Evolutionary conservation across 2,113 vertebrate species (phyloP).

Genomic region (Barnardius zonarius): DNA sequence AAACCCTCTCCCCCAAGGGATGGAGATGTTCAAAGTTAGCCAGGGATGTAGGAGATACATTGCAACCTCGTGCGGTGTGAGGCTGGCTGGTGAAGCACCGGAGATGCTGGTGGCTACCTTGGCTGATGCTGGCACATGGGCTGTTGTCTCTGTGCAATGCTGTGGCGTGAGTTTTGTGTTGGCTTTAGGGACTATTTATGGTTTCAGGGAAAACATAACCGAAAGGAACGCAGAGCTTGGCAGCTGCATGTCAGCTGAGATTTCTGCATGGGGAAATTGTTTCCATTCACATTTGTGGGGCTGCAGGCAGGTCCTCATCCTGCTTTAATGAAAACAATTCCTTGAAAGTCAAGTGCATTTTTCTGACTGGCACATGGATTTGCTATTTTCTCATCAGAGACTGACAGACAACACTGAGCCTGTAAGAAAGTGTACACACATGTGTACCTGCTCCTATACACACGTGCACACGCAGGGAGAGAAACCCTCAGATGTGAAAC

Average conservation of each 20-base stretch:
- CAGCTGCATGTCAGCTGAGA: conserved; percentile 34
- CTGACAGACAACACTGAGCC: neutral
- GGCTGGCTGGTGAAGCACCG: neutral
- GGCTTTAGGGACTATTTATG: conserved; percentile 2
- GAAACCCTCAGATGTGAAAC: neutral
- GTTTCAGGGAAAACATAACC: neutral
- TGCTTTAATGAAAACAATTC: conserved; percentile 5
- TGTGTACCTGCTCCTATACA: neutral
- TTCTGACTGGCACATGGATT: neutral
- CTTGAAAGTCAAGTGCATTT: neutral
- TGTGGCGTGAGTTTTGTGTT: neutral
- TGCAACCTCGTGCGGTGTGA: rapidly evolving
- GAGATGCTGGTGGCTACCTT: neutral
- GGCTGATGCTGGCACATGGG: neutral
- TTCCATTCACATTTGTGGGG: conserved; percentile 14
- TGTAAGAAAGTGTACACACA: rapidly evolving
- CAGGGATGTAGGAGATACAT: neutral
- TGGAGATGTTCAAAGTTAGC: neutral
- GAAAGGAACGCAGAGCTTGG: neutral
- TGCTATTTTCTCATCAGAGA: neutral
- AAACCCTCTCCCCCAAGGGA: neutral
- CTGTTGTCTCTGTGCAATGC: rapidly evolving
- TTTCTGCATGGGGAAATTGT: neutral
- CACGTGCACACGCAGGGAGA: too few relatives aligned
- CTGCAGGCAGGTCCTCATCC: neutral